Base-by-base conservation (phyloP, 2,113 vertebrate species). In the Platycercus adscitus region DNA sequence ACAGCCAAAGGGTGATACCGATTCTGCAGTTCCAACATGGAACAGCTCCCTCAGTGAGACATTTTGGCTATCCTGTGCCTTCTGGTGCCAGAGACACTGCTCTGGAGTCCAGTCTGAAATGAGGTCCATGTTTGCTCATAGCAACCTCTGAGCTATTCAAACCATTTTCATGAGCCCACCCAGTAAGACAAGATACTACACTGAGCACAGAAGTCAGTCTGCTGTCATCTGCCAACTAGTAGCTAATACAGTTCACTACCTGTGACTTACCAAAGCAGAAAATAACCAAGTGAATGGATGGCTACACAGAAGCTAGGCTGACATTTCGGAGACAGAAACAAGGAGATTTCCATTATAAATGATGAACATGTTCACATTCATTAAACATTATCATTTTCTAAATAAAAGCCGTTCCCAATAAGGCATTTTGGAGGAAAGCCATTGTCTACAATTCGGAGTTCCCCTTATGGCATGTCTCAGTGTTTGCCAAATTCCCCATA, bases 391-490 rank as follows among this genome's bases (percentile, higher is more conserved):
- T 88, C 72, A 44, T 93, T 95, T 89, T n/a, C 94, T 65, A 88
- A 91, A 88, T 79, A 96, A 91, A 85, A 96, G 86, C 88, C 6
- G 0, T 69, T 96, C 89, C 77, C 82, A 92, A 17, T 29, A 82
- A 96, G 95, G 82, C 89, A 50, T 84, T 95, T 81, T 96, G 94
- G 94, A 96, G 76, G 39, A 76, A 73, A 91, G 95, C 92, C 92
- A 96, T 50, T 86, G 92, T 82, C 94, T 94, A 92, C 92, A 92
- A 75, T 75, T 92, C 80, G 2, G 66, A 93, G 92, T 84, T 90
- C 35, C 65, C 90, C 76, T 95, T 91, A 91, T 93, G 55, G 0
- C 86, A 43, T 39, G 39, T 83, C 91, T 88, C 91, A 78, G 47
- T 15, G 61, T 70, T 84, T 88, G 96, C 93, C 95, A 96, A 46